phyloP scores from a whole-genome alignment of 2,113 vertebrate species.

The Ctenomys sociabilis region DNA sequence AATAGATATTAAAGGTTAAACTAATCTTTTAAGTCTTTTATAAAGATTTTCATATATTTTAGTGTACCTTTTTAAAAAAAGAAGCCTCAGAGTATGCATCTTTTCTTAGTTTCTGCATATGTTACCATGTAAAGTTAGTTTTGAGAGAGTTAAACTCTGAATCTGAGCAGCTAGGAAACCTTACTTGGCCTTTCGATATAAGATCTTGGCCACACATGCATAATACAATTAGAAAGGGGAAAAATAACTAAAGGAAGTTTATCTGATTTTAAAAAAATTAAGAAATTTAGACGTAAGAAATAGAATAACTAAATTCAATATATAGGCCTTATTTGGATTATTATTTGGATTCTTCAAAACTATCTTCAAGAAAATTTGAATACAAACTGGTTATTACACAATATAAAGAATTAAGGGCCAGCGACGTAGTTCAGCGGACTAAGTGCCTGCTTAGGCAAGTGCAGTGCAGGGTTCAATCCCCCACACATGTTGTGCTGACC shows the following conservation, averaged over 20 bases:
- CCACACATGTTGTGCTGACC: no score
- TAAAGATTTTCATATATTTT: conserved; percentile 27
- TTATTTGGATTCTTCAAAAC: conserved; percentile 18
- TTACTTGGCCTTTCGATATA: conserved; percentile 6
- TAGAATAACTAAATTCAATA: not conserved
- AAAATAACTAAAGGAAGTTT: not conserved
- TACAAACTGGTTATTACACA: not conserved
- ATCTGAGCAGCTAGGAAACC: conserved; percentile 7
- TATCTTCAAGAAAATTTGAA: not conserved
- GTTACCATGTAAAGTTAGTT: not conserved
- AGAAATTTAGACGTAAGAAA: not conserved
- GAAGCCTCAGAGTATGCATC: conserved; percentile 1
- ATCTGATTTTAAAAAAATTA: conserved; percentile 14
- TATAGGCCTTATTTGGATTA: not conserved
- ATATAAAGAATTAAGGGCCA: not conserved
- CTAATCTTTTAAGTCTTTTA: conserved; percentile 26
- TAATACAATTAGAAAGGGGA: not conserved
- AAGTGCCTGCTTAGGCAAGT: no score
- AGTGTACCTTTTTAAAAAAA: conserved; percentile 25
- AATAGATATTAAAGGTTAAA: conserved; percentile 27
- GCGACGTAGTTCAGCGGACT: no score
- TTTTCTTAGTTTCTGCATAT: conserved; percentile 40
- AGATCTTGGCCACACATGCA: not conserved
- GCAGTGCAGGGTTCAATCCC: no score
- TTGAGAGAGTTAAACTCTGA: conserved; percentile 19